Conservation (phyloP, 2,888 invertebrate genomes). For the Cremastobaeus sp. region DNA sequence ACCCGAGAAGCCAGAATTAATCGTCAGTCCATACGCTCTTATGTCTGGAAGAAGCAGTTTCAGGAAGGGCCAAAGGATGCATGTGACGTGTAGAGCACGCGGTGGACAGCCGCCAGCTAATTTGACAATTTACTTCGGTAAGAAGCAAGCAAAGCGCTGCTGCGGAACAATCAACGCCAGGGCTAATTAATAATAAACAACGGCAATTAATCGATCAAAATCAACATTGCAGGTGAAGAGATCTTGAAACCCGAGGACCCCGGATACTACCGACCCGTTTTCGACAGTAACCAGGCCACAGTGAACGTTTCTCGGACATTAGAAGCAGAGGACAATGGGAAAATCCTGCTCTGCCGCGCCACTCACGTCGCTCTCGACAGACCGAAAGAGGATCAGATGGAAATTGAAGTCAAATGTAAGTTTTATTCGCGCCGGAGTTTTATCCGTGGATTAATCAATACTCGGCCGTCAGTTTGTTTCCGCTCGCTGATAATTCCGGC, state of each 20-base stretch:
- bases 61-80: conserved; percentile 82
- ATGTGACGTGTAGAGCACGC: conserved; percentile 84
- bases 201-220: not conserved
- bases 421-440: too few species aligned
- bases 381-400: conserved; percentile 75
- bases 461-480: too few species aligned
- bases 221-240: conserved; percentile 82
- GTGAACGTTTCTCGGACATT: conserved; percentile 84
- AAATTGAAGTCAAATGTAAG: conserved; percentile 83
- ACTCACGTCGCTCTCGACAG: conserved; percentile 82
- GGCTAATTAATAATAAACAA: too few species aligned
- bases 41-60: conserved; percentile 78
- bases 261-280: conserved; percentile 79
- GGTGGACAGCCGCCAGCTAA: conserved; percentile 87
- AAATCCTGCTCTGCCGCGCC: conserved; percentile 83
- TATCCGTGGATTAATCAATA: too few species aligned
- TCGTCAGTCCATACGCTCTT: conserved; percentile 68
- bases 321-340: conserved; percentile 83
- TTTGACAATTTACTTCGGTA: conserved; percentile 86
- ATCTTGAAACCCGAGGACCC: conserved; percentile 81
- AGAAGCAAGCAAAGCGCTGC: too few species aligned
- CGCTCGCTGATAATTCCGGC: too few species aligned
- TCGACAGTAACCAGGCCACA: conserved; percentile 79
- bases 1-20: conserved; percentile 79
- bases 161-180: too few species aligned